A percentile compares a stretch with the other conserved stretches of the same genome.
These are phyloP conservation scores for Corapipo altera DNA, from an alignment of 2,113 vertebrate genomes.

Conservation along the genomic window DNA sequence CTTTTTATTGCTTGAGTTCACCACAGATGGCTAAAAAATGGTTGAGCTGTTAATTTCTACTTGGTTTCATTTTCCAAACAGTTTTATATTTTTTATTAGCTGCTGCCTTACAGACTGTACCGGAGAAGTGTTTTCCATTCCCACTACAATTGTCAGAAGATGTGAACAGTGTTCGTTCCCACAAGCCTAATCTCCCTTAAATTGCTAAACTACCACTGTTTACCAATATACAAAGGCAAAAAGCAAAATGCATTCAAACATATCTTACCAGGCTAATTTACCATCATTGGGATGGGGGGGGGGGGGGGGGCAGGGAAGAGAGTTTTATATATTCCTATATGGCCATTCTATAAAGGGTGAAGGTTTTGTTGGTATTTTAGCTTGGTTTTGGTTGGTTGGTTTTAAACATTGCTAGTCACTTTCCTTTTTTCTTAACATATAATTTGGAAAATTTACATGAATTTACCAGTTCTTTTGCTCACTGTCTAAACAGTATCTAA, in stretches of 20 bases:
- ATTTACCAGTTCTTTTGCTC: background rate
- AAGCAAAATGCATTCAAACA: background rate
- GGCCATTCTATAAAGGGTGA: background rate
- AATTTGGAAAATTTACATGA: background rate
- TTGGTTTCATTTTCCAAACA: background rate
- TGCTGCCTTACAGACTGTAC: background rate
- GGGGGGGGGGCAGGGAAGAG: no score
- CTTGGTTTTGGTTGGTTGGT: background rate
- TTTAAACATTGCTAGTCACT: background rate
- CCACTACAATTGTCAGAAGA: fast-evolving
- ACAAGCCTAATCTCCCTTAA: background rate
- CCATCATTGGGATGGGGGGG: no score
- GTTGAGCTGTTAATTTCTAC: background rate
- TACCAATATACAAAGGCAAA: background rate
- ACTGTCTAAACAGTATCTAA: background rate
- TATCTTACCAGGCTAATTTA: no score
- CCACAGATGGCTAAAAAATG: background rate
- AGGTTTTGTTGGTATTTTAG: background rate
- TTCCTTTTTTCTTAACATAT: background rate
- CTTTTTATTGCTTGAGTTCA: background rate
- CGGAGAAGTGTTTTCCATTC: background rate
- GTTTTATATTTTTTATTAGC: background rate
- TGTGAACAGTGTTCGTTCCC: background rate
- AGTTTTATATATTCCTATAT: background rate
- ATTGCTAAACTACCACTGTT: background rate